These are phyloP conservation scores for Rhagonycha lutea DNA, from an alignment of 2,888 invertebrate species.

Conservation along the genomic window DNA sequence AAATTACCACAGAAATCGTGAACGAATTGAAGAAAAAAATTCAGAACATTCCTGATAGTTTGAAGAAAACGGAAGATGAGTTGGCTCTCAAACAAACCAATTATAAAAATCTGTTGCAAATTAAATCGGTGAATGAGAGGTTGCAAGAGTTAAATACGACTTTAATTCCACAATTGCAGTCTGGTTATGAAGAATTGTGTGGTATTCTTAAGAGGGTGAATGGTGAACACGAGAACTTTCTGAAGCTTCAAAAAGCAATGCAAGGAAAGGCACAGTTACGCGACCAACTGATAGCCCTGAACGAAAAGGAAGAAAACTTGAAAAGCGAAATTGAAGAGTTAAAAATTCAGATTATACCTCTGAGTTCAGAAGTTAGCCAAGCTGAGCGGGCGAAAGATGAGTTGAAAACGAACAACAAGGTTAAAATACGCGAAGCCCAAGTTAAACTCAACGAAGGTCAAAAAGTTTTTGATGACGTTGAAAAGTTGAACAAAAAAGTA, in stretches of 20 bases:
- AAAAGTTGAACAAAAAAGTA: conserved; percentile 61
- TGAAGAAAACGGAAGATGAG: conserved; percentile 64
- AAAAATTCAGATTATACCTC: conserved; percentile 36
- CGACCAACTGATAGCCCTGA: conserved; percentile 54
- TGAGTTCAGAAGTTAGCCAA: conserved; percentile 43
- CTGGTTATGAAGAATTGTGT: conserved; percentile 58
- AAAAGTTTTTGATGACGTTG: conserved; percentile 59
- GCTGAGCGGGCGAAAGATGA: conserved; percentile 36
- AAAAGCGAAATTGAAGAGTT: conserved; percentile 46
- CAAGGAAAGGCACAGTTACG: conserved; percentile 58
- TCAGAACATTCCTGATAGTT: conserved; percentile 67
- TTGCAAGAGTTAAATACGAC: conserved; percentile 63
- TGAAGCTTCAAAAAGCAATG: conserved; percentile 67
- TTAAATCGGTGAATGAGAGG: conserved; percentile 71
- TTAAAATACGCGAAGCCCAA: conserved; percentile 56
- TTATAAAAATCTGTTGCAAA: conserved; percentile 69
- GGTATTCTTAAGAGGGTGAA: conserved; percentile 57
- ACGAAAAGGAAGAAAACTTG: conserved; percentile 42
- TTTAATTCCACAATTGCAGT: conserved; percentile 64
- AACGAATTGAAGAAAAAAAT: conserved; percentile 68
- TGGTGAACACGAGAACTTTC: conserved; percentile 56
- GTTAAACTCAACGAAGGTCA: conserved; percentile 54
- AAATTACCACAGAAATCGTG: conserved; percentile 54
- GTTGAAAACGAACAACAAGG: conserved; percentile 39
- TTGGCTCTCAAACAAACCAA: conserved; percentile 67